Base-by-base conservation (phyloP, 2,888 invertebrate species). In the Proisotoma minuta region DNA sequence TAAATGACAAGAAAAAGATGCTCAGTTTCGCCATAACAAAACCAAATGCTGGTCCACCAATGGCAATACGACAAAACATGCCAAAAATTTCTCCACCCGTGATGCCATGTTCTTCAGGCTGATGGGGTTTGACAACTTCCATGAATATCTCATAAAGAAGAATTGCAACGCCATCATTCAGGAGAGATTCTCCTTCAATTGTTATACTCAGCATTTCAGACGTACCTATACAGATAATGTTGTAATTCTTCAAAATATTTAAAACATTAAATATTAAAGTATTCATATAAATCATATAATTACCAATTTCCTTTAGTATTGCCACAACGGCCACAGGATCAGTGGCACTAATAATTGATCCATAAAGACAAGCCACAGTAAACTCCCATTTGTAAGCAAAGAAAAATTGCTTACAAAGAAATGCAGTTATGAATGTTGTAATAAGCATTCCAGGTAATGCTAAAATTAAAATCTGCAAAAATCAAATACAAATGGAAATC, bases 291-390 rank as follows among this genome's bases (percentile, higher is more conserved):
- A 49, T 26, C 4, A 3, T 20, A 27, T 12, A 8, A 49, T 59
- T 20, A 70, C 66, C 80, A 29, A 78, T 60, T 65, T 80, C 79
- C 70, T 78, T 78, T 10, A 81, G 75, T 48, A 80, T 74, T 2
- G 79, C 77, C 5, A 80, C 79, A 0, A 81, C 79, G 8, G 80
- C 79, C 1, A 80, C 78, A 1, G 80, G 80, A 70, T 80, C 81
- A 0, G 80, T 80, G n/a, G 80, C 79, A 63, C 77, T 77, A 18
- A 80, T 74, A 24, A 80, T 78, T 3, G 77, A 71, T 0, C 80
- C 79, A 71, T 79, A 80, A 62, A 80, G 73, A 60, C 78, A 70
- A 2, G 77, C 75, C 20, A 75, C 71, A 3, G 71, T 67, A 76
- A 78, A 78, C 20, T 71, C 65, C 79, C 79, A 80, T 10, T 73